Conservation (phyloP, 1,140 invertebrate genomes). For the Doryteuthis pealeii region DNA sequence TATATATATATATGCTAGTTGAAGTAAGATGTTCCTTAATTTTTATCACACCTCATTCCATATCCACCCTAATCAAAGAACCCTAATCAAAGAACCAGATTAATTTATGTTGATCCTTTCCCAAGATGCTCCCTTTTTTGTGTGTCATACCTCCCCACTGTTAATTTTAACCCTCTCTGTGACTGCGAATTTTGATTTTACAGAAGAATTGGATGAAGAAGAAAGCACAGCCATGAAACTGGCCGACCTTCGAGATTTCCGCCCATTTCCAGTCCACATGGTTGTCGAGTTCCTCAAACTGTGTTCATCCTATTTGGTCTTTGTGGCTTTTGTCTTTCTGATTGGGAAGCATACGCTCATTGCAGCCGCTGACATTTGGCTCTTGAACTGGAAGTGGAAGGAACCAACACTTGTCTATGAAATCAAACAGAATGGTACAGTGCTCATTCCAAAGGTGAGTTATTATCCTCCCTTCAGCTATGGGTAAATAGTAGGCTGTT, state of each 20-base stretch:
- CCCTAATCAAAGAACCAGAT: too few relatives aligned
- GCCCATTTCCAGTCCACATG: conserved; percentile 66
- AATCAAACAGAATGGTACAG: not conserved
- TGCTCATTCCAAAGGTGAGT: not conserved
- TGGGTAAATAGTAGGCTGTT: too few relatives aligned
- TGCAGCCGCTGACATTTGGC: conserved; percentile 40
- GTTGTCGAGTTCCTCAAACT: conserved; percentile 69
- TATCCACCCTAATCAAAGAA: too few relatives aligned
- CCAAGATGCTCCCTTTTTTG: too few relatives aligned
- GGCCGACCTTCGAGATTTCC: conserved; percentile 67
- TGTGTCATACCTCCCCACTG: too few relatives aligned
- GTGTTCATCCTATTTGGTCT: conserved; percentile 65
- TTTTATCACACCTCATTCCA: too few relatives aligned
- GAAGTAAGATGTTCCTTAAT: too few relatives aligned
- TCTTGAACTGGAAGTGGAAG: conserved; percentile 35
- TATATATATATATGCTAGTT: too few relatives aligned
- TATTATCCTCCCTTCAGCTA: too few relatives aligned
- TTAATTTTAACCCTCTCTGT: too few relatives aligned
- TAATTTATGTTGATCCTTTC: too few relatives aligned
- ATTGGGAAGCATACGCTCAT: conserved; percentile 36
- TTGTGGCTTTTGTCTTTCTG: conserved; percentile 55
- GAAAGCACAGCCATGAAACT: conserved; percentile 56
- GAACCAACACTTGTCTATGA: not conserved
- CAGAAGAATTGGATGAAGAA: conserved; percentile 10
- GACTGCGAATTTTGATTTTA: too few relatives aligned